Percentiles rank a stretch among this genome's conserved stretches.
Evolutionary conservation across 1,140 invertebrate genomes (phyloP).

Genomic region (Batillaria attramentaria): DNA sequence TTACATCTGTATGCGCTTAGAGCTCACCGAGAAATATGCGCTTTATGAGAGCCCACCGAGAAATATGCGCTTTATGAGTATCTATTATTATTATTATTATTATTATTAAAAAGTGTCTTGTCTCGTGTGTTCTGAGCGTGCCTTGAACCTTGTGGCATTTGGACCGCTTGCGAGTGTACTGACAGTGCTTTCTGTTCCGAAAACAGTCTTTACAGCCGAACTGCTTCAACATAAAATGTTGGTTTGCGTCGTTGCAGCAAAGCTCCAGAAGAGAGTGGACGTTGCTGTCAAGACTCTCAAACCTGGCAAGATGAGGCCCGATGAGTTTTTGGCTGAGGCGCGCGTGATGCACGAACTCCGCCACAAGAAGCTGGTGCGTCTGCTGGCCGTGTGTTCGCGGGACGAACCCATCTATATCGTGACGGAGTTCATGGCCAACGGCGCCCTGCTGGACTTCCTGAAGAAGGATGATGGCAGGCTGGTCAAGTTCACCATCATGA

Average conservation of each 20-base stretch:
- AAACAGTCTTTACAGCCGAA: neutral
- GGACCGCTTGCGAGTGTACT: neutral
- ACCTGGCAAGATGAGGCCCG: conserved; percentile 95
- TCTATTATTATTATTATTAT: too few species aligned
- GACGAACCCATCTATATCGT: conserved; percentile 99
- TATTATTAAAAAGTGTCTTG: too few species aligned
- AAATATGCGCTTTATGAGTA: too few species aligned
- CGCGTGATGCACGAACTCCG: conserved; percentile 98
- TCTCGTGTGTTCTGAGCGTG: neutral
- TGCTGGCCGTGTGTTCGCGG: conserved; percentile 96
- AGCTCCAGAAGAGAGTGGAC: conserved; percentile 92
- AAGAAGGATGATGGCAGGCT: conserved; percentile 79
- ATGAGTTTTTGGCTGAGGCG: conserved; percentile 98
- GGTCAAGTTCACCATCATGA: neutral
- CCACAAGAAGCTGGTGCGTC: conserved; percentile 92
- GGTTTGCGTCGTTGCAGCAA: conserved; percentile 71
- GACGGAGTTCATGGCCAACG: conserved; percentile 98
- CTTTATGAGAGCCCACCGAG: too few species aligned
- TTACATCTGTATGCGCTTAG: too few species aligned
- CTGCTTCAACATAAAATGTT: neutral
- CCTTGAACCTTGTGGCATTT: neutral
- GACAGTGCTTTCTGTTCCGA: neutral
- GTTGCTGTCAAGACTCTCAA: conserved; percentile 96
- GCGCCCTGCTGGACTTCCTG: conserved; percentile 85
- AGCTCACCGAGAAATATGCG: too few species aligned